phyloP scores from a whole-genome alignment of 2,113 vertebrate species.

The Brevimyrus niger region DNA sequence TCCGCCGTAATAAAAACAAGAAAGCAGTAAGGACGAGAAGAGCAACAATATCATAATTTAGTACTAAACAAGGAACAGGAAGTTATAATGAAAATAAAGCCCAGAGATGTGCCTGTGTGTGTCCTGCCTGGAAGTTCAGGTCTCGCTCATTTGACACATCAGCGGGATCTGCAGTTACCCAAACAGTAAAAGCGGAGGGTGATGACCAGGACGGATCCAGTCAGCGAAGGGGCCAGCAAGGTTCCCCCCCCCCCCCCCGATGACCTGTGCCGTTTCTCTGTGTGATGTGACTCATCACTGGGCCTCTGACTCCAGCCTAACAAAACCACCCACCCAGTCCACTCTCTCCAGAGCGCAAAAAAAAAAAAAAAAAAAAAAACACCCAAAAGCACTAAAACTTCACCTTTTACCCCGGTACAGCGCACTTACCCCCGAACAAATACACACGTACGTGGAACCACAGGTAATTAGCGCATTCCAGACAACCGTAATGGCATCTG shows the following conservation, averaged over 20 bases:
- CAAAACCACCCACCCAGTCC: neutral
- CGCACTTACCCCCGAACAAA: neutral
- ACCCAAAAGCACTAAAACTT: neutral
- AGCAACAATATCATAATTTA: neutral
- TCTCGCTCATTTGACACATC: neutral
- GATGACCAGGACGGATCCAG: neutral
- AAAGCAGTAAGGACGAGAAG: neutral
- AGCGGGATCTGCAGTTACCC: neutral
- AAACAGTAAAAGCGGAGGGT: neutral
- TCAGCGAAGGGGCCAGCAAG: neutral
- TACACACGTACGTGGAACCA: neutral
- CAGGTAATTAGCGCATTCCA: neutral
- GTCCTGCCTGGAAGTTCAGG: neutral
- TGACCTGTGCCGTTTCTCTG: neutral
- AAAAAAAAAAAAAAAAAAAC: neutral
- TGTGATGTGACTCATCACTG: conserved; percentile 6
- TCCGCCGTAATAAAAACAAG: neutral
- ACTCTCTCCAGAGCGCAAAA: neutral
- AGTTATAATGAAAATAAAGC: neutral
- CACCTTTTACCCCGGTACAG: neutral
- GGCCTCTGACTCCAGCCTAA: neutral
- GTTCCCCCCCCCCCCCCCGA: neutral
- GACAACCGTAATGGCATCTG: neutral
- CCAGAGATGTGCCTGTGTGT: neutral
- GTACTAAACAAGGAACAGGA: neutral